Evolutionary conservation across 2,888 invertebrate genomes (phyloP).

Genomic region (Selenia dentaria): DNA sequence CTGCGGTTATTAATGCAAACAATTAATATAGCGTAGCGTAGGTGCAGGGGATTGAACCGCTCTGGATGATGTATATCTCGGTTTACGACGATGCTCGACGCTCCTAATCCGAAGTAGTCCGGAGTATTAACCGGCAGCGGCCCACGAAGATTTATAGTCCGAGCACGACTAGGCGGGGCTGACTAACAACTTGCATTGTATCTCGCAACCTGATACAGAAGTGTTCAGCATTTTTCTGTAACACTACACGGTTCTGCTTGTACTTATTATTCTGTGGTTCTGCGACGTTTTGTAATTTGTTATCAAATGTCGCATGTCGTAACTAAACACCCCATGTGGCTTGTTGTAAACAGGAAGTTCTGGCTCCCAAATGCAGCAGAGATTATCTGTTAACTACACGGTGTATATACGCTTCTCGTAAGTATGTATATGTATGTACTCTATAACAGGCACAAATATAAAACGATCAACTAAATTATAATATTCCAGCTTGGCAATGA

Average conservation of each 20-base stretch:
- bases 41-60: conserved; percentile 41
- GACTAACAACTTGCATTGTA: conserved; percentile 57
- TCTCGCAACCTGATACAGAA: conserved; percentile 50
- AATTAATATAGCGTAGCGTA: conserved; percentile 44
- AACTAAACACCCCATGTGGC: conserved; percentile 6
- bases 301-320: neutral
- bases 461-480: too few species aligned
- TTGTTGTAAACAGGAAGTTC: conserved; percentile 22
- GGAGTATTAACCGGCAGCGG: conserved; percentile 61
- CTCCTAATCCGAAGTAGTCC: conserved; percentile 67
- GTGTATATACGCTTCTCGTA: too few species aligned
- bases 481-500: too few species aligned
- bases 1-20: conserved; percentile 37
- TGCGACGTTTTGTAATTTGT: conserved; percentile 9
- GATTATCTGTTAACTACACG: too few species aligned
- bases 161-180: conserved; percentile 53
- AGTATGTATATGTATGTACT: too few species aligned
- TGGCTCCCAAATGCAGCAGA: conserved; percentile 1
- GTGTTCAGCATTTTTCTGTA: conserved; percentile 45
- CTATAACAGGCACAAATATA: too few species aligned
- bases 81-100: conserved; percentile 59
- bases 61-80: conserved; percentile 58
- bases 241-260: conserved; percentile 29
- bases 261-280: too few species aligned
- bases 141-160: conserved; percentile 63